phyloP scores from a whole-genome alignment of 2,113 vertebrate genomes.

The Tetrax tetrax region DNA sequence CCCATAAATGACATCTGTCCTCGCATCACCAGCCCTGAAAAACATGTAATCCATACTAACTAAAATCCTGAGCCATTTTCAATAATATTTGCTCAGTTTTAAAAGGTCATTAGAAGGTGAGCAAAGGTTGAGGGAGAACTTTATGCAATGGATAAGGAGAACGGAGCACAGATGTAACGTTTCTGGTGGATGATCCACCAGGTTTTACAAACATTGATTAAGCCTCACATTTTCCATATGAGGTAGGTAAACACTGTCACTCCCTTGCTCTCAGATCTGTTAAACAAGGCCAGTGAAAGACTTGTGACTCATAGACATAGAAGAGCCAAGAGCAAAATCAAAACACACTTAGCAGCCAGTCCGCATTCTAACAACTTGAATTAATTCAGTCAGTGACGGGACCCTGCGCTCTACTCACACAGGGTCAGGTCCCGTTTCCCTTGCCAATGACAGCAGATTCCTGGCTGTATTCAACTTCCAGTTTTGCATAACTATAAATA shows the following conservation, averaged over 20 bases:
- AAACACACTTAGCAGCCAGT: not conserved
- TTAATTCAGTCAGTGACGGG: not conserved
- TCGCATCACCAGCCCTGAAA: not conserved
- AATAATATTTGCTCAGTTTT: not conserved
- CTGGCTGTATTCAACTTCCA: constrained; percentile 21
- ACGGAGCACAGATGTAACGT: not conserved
- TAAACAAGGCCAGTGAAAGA: constrained; percentile 23
- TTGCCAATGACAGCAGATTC: not conserved
- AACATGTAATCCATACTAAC: not conserved
- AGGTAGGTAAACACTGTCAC: constrained; percentile 40
- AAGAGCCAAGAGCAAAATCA: constrained; percentile 46
- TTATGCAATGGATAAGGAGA: not conserved
- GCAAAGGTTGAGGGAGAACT: constrained; percentile 6
- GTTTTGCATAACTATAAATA: constrained; percentile 36
- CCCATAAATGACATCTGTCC: not conserved
- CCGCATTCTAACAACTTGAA: not conserved
- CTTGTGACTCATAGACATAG: constrained; percentile 32
- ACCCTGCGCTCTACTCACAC: not conserved
- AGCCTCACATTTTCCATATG: constrained; percentile 31
- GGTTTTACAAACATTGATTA: constrained; percentile 40
- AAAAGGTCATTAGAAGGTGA: constrained; percentile 22
- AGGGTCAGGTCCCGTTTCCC: not conserved
- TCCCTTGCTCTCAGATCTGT: not conserved
- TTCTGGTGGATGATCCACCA: constrained; percentile 33
- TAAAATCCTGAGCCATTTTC: not conserved